Percentiles rank a stretch among this genome's conserved stretches.
Evolutionary conservation across 2,797 vertebrate species (phyloP).

Genomic region (Pipistrellus pipistrellus): DNA sequence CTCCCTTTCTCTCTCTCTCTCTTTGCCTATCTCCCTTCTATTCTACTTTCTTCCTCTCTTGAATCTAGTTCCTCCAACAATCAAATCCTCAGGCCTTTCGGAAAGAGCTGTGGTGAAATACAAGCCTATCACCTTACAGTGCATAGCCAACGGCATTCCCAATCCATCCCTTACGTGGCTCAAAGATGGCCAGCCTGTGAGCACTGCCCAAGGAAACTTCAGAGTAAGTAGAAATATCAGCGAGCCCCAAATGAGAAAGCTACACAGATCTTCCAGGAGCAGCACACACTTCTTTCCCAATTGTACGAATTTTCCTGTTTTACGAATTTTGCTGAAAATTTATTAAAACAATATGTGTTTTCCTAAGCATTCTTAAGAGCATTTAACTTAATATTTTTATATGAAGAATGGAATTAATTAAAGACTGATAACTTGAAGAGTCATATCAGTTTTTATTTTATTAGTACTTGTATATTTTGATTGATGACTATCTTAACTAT

Average conservation of each 20-base stretch:
- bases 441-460: neutral
- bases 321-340: neutral
- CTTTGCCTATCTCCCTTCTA: too few species aligned
- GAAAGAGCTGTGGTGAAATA: constrained; percentile 93
- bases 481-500: neutral
- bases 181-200: constrained; percentile 95
- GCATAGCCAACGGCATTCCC: constrained; percentile 95
- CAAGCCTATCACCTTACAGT: constrained; percentile 92
- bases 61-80: constrained; percentile 94
- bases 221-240: constrained; percentile 88
- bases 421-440: neutral
- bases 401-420: constrained; percentile 12
- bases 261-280: neutral
- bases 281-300: neutral
- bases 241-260: neutral
- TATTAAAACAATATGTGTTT: constrained; percentile 6
- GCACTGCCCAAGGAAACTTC: constrained; percentile 92
- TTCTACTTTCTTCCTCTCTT: neutral
- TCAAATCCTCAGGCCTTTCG: constrained; percentile 90
- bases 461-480: neutral
- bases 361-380: neutral
- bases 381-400: constrained; percentile 26
- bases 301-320: neutral
- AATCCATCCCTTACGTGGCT: constrained; percentile 96
- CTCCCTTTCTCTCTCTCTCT: neutral